Conservation (phyloP, 2,113 vertebrate genomes). For the Thomomys bottae region DNA sequence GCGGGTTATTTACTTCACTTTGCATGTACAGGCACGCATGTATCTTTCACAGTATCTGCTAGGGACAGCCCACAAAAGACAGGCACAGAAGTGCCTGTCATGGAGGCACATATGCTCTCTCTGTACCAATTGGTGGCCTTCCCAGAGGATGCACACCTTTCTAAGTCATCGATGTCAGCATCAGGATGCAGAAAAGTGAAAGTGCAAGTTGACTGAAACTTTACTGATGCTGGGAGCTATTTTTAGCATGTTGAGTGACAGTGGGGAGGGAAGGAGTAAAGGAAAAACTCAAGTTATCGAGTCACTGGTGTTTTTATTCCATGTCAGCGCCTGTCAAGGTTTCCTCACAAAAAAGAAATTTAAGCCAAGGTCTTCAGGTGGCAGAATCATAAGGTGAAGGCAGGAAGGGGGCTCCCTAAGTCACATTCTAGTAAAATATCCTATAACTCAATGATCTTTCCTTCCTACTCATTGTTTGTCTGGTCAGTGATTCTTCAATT, state of each 20-base stretch:
- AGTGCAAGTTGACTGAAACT: background rate
- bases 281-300: constrained; percentile 29
- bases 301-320: background rate
- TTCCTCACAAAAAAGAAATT: constrained; percentile 29
- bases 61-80: background rate
- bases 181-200: background rate
- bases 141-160: background rate
- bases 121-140: background rate
- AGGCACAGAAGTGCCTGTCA: background rate
- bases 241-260: background rate
- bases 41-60: background rate
- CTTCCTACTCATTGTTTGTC: background rate
- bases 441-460: background rate
- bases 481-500: background rate
- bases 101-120: background rate
- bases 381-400: background rate
- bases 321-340: constrained; percentile 18
- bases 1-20: background rate
- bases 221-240: background rate
- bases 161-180: background rate
- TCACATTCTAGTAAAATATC: background rate
- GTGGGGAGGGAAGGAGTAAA: background rate
- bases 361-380: constrained; percentile 13
- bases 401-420: background rate
- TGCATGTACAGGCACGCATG: background rate